Percentiles rank a stretch among this genome's conserved stretches.
Conservation (phyloP, 2,113 vertebrate genomes). For the Alligator mississippiensis region DNA sequence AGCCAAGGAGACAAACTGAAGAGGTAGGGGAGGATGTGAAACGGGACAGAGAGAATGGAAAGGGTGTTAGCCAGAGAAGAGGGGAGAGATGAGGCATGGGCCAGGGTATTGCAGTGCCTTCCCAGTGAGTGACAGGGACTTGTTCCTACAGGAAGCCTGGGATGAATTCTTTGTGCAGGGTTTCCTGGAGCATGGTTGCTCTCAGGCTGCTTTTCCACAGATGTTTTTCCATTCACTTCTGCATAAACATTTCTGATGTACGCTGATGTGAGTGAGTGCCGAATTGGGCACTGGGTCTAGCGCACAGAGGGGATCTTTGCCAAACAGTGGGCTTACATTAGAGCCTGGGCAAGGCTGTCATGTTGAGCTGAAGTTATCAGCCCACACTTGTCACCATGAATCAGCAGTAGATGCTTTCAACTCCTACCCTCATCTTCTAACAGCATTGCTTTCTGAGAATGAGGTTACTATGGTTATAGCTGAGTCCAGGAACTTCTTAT, state of each 20-base stretch:
- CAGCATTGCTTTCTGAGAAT: neutral
- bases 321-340: neutral
- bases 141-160: neutral
- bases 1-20: too few relatives aligned
- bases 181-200: neutral
- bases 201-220: neutral
- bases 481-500: neutral
- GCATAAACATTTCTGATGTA: neutral
- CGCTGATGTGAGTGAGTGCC: neutral
- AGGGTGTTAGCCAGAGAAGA: neutral
- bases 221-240: neutral
- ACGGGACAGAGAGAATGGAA: neutral
- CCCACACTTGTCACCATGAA: neutral
- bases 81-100: neutral
- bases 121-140: neutral
- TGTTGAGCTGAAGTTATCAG: neutral
- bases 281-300: neutral
- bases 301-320: neutral
- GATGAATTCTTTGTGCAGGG: neutral
- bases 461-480: neutral
- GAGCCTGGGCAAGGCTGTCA: neutral
- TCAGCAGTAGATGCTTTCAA: neutral
- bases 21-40: neutral
- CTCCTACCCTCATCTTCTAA: neutral
- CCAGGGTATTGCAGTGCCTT: neutral